These are phyloP conservation scores for Craseonycteris thonglongyai DNA, from an alignment of 2,113 vertebrate genomes.

Conservation along the genomic window DNA sequence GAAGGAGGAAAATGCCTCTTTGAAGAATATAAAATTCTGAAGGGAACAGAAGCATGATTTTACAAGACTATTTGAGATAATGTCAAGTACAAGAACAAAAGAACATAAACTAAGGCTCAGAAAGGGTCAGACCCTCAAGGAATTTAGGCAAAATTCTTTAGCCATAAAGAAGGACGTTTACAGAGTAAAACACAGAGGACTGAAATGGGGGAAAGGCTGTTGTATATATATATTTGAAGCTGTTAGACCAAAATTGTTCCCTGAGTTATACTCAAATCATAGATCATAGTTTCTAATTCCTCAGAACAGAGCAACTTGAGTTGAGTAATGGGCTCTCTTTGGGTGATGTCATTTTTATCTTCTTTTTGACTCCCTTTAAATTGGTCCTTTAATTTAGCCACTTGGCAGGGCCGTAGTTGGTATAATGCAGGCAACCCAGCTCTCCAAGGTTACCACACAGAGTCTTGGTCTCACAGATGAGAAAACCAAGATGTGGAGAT, in stretches of 20 bases:
- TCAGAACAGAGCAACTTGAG: constrained; percentile 39
- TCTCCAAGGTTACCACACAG: neutral
- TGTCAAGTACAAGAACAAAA: constrained; percentile 83
- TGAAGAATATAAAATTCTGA: constrained; percentile 79
- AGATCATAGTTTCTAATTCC: constrained; percentile 51
- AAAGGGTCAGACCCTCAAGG: constrained; percentile 83
- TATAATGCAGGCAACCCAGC: neutral
- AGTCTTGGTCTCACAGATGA: neutral
- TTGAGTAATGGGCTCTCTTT: constrained; percentile 7
- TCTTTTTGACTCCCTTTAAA: constrained; percentile 45
- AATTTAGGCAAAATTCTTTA: constrained; percentile 80
- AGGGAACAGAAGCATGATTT: constrained; percentile 81
- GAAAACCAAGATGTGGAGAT: neutral
- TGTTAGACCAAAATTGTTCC: constrained; percentile 50
- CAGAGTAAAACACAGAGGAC: constrained; percentile 75
- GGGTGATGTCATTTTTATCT: constrained; percentile 47
- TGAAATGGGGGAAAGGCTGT: constrained; percentile 45
- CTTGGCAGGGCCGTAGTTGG: neutral
- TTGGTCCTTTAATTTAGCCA: constrained; percentile 40
- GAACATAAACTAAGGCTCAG: constrained; percentile 79
- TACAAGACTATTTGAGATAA: constrained; percentile 81
- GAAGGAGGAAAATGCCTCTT: constrained; percentile 60
- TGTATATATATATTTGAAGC: constrained; percentile 68
- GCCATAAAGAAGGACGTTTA: constrained; percentile 74
- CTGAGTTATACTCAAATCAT: constrained; percentile 40